These are phyloP conservation scores for Petrocephalus zakoni DNA, from an alignment of 2,113 vertebrate genomes.

Conservation along the genomic window DNA sequence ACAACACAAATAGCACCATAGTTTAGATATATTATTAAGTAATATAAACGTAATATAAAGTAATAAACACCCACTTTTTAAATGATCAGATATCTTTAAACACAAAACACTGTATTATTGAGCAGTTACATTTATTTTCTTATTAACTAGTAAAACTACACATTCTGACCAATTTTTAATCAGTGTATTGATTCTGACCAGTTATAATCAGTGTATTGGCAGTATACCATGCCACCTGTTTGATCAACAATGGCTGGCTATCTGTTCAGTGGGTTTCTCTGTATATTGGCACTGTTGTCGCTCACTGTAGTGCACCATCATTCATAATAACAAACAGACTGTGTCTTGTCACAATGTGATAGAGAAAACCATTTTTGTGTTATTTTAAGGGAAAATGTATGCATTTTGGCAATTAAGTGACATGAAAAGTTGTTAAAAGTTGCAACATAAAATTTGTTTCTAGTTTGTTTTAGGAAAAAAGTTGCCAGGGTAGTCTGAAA, in stretches of 20 bases:
- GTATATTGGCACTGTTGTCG: not conserved
- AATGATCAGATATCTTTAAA: too few relatives aligned
- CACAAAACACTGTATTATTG: too few relatives aligned
- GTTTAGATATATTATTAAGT: not conserved
- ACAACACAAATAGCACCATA: not conserved
- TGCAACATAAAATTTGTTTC: not conserved
- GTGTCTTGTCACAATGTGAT: not conserved
- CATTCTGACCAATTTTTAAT: not conserved
- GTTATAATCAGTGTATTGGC: not conserved
- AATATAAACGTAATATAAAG: not conserved
- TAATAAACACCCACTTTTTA: not conserved
- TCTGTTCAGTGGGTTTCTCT: not conserved
- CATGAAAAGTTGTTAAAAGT: not conserved
- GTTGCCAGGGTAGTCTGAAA: not conserved
- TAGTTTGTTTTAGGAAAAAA: not conserved
- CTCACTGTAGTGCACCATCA: not conserved
- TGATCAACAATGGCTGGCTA: not conserved
- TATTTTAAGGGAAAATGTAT: not conserved
- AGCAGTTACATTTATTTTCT: too few relatives aligned
- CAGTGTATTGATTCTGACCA: too few relatives aligned
- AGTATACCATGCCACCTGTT: not conserved
- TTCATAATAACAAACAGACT: not conserved
- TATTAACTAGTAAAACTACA: too few relatives aligned
- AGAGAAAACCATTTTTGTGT: not conserved
- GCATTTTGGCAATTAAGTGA: not conserved